These are phyloP conservation scores for Copidosoma aretas DNA, from an alignment of 2,888 invertebrate species.

Conservation along the genomic window DNA sequence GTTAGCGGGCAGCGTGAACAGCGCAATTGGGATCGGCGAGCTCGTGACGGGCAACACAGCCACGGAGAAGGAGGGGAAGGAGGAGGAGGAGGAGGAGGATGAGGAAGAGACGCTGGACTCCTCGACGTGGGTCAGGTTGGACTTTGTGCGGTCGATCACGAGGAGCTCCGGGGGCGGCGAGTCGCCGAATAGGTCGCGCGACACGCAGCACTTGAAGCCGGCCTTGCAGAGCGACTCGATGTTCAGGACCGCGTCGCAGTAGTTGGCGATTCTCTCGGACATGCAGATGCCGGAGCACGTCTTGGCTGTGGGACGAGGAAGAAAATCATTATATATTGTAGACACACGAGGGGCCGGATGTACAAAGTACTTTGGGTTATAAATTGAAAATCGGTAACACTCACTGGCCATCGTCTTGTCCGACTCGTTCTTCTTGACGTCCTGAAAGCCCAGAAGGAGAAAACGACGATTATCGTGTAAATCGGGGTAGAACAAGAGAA, in stretches of 20 bases:
- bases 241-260: slow-evolving; percentile 85
- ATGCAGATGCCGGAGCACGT: slow-evolving; percentile 84
- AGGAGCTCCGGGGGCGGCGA: slow-evolving; percentile 76
- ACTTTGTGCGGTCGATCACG: slow-evolving; percentile 70
- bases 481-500: no score
- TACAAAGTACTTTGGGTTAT: no score
- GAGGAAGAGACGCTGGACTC: slow-evolving; percentile 31
- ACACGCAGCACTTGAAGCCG: slow-evolving; percentile 82
- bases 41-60: no score
- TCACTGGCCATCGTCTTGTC: slow-evolving; percentile 68
- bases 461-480: background rate
- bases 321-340: no score
- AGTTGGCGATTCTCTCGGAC: slow-evolving; percentile 79
- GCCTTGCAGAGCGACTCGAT: slow-evolving; percentile 76
- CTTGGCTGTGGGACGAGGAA: slow-evolving; percentile 59
- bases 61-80: background rate
- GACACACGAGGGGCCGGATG: no score
- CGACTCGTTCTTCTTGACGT: slow-evolving; percentile 52
- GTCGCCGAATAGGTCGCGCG: slow-evolving; percentile 75
- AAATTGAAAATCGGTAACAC: slow-evolving; percentile 53
- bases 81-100: background rate
- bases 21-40: slow-evolving; percentile 2
- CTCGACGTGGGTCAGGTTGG: slow-evolving; percentile 51
- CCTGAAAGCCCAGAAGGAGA: background rate
- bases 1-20: slow-evolving; percentile 30